Conservation (phyloP, 2,113 vertebrate species). For the Collichthys lucidus region DNA sequence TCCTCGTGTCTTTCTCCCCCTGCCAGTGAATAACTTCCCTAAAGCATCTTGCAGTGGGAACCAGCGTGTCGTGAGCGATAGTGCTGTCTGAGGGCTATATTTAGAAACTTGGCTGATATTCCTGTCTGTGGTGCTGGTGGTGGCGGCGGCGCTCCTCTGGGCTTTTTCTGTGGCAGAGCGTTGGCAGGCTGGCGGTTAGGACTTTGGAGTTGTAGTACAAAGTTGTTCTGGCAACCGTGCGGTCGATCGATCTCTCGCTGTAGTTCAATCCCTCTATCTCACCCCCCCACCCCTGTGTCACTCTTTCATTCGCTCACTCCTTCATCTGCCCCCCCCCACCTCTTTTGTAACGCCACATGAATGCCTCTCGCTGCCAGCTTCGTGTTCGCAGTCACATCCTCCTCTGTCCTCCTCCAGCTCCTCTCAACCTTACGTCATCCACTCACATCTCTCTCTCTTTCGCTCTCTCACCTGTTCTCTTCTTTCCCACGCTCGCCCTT, state of each 20-base stretch:
- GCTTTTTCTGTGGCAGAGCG: conserved; percentile 52
- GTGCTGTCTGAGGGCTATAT: conserved; percentile 75
- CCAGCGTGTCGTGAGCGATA: conserved; percentile 64
- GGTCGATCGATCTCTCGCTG: conserved; percentile 31
- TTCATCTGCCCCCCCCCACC: background rate
- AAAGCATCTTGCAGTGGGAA: conserved; percentile 65
- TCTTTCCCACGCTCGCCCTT: conserved; percentile 59
- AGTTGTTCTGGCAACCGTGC: conserved; percentile 53
- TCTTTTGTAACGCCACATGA: background rate
- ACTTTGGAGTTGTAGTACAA: conserved; percentile 54
- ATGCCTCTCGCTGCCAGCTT: conserved; percentile 2
- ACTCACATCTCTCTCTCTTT: conserved; percentile 39
- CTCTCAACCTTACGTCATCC: conserved; percentile 72
- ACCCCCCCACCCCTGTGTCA: background rate
- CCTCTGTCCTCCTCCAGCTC: conserved; percentile 25
- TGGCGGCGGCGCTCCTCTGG: conserved; percentile 53
- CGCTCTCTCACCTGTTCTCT: conserved; percentile 59
- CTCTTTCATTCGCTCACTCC: background rate
- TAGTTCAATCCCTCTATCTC: conserved; percentile 7
- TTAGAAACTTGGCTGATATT: conserved; percentile 78
- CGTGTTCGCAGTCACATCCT: conserved; percentile 7
- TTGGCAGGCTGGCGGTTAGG: conserved; percentile 36
- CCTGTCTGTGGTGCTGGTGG: conserved; percentile 61
- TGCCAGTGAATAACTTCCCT: conserved; percentile 61
- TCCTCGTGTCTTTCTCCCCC: conserved; percentile 43